Percentiles rank a stretch among this genome's conserved stretches.
phyloP scores from a whole-genome alignment of 2,113 vertebrate genomes.

The Piprites chloris region DNA sequence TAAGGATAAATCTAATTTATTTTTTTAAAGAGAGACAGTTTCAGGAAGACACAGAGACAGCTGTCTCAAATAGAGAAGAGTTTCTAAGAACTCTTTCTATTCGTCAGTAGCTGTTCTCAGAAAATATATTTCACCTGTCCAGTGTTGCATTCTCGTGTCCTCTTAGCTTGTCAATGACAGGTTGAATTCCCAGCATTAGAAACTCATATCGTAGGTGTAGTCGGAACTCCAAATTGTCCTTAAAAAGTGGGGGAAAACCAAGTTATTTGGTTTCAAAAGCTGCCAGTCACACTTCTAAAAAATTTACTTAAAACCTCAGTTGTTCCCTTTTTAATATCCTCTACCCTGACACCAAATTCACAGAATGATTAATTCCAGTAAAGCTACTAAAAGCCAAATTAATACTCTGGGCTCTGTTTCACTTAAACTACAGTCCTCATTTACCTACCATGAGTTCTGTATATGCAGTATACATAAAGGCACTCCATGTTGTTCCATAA shows the following conservation, averaged over 20 bases:
- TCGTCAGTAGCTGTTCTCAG: not conserved
- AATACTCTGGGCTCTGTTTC: not conserved
- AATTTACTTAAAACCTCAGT: not conserved
- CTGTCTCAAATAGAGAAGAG: not conserved
- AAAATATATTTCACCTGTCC: constrained; percentile 81
- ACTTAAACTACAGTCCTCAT: not conserved
- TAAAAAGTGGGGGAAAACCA: not conserved
- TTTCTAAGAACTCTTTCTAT: not conserved
- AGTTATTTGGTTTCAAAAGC: not conserved
- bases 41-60: not conserved
- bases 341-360: not conserved
- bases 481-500: not conserved
- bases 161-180: constrained; percentile 93
- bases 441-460: not conserved
- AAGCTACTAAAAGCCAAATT: not conserved
- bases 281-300: not conserved
- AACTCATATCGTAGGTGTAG: constrained; percentile 96
- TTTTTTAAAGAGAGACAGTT: not conserved
- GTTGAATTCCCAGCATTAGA: constrained; percentile 97
- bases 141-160: constrained; percentile 92
- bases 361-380: not conserved
- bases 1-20: not conserved
- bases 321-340: not conserved
- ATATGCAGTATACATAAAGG: not conserved
- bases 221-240: constrained; percentile 97